phyloP scores from a whole-genome alignment of 2,797 vertebrate genomes.

The Serranus cabrilla region DNA sequence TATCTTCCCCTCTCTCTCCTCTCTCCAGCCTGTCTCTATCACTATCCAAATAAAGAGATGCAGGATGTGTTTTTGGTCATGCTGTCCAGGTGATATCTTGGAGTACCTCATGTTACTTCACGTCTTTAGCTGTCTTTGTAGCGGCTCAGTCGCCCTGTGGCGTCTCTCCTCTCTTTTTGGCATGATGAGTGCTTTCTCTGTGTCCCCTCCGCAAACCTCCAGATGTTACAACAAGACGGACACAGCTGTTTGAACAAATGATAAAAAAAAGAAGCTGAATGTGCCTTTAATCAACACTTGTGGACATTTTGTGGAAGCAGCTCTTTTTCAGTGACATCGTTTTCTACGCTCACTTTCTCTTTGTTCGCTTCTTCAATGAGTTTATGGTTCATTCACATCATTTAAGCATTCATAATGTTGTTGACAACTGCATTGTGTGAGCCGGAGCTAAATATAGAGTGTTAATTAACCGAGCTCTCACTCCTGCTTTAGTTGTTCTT shows the following conservation, averaged over 20 bases:
- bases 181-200: background rate
- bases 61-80: too few relatives aligned
- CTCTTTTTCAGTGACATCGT: background rate
- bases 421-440: constrained; percentile 58
- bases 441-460: constrained; percentile 71
- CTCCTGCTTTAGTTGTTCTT: constrained; percentile 54
- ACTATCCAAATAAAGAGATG: too few relatives aligned
- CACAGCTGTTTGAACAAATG: constrained; percentile 27
- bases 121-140: constrained; percentile 35
- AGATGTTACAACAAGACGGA: constrained; percentile 39
- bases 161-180: constrained; percentile 11
- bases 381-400: constrained; percentile 54
- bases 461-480: constrained; percentile 70
- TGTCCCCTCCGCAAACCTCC: constrained; percentile 14
- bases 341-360: constrained; percentile 4
- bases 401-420: constrained; percentile 51
- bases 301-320: background rate
- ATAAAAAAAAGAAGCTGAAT: background rate
- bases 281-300: background rate
- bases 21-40: too few relatives aligned
- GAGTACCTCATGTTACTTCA: constrained; percentile 45
- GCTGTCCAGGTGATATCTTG: constrained; percentile 39
- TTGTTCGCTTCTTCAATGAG: constrained; percentile 7
- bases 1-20: too few relatives aligned
- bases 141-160: constrained; percentile 11